These are phyloP conservation scores for Tetropium fuscum DNA, from an alignment of 2,888 invertebrate species.

Conservation along the genomic window DNA sequence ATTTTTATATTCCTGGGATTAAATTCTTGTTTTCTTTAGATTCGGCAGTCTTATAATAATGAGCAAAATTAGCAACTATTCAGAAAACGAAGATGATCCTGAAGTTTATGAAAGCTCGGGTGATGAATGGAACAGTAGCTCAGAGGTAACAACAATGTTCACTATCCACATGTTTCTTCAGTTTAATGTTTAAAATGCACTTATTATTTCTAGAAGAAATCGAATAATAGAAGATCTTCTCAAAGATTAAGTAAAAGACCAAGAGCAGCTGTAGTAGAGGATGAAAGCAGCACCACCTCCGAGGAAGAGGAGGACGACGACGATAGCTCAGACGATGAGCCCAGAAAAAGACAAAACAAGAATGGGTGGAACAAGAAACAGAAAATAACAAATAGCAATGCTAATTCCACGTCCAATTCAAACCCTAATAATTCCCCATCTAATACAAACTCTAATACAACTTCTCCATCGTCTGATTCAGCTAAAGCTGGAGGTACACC, in stretches of 20 bases:
- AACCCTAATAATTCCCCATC: constrained; percentile 15
- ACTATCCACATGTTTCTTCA: background rate
- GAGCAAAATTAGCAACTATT: constrained; percentile 43
- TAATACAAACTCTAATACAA: constrained; percentile 25
- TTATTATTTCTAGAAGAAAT: constrained; percentile 49
- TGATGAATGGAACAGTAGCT: constrained; percentile 57
- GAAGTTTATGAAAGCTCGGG: constrained; percentile 61
- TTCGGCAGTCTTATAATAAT: background rate
- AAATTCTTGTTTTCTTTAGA: constrained; percentile 11
- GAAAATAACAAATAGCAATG: constrained; percentile 4
- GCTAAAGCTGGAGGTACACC: constrained; percentile 32
- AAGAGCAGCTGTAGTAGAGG: constrained; percentile 46
- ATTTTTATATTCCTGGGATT: background rate
- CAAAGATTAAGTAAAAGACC: constrained; percentile 58
- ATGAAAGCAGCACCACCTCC: constrained; percentile 40
- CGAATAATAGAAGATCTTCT: constrained; percentile 53
- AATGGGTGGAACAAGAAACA: constrained; percentile 37
- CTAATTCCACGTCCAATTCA: constrained; percentile 18
- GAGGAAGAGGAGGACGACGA: constrained; percentile 44
- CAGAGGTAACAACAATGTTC: constrained; percentile 31
- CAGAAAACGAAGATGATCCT: constrained; percentile 63
- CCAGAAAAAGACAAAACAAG: constrained; percentile 39
- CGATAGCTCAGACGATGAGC: constrained; percentile 41
- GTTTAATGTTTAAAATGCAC: background rate
- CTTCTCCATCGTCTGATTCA: constrained; percentile 27